Evolutionary conservation across 2,113 vertebrate genomes (phyloP).

Genomic region (Murina feae): DNA sequence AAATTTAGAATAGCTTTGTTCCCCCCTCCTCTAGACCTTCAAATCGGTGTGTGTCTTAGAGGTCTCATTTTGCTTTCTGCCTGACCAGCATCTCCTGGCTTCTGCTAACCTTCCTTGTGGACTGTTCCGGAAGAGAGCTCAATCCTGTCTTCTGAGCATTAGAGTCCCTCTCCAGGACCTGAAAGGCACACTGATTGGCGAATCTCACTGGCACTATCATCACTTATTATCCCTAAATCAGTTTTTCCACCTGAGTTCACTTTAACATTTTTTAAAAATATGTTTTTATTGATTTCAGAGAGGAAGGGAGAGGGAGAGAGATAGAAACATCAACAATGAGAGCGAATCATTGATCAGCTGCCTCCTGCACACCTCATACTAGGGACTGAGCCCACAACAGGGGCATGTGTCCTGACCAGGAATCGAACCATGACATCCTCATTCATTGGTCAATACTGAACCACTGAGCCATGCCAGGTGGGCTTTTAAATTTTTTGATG

Average conservation of each 20-base stretch:
- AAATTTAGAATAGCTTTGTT: not conserved
- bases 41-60: not conserved
- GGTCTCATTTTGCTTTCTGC: not conserved
- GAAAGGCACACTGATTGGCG: not conserved
- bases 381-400: no score
- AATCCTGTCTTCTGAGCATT: not conserved
- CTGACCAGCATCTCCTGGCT: not conserved
- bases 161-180: not conserved
- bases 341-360: no score
- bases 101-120: not conserved
- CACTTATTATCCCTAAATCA: not conserved
- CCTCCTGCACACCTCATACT: no score
- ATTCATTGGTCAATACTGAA: no score
- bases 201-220: not conserved
- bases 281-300: no score
- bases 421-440: no score
- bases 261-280: not conserved
- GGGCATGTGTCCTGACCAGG: no score
- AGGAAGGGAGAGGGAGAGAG: no score
- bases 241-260: not conserved
- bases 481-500: not conserved
- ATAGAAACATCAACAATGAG: no score
- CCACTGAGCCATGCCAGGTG: no score
- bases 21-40: not conserved
- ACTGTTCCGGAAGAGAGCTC: not conserved